Evolutionary conservation across 1,140 invertebrate genomes (phyloP).

Genomic region (Steinernema feltiae): DNA sequence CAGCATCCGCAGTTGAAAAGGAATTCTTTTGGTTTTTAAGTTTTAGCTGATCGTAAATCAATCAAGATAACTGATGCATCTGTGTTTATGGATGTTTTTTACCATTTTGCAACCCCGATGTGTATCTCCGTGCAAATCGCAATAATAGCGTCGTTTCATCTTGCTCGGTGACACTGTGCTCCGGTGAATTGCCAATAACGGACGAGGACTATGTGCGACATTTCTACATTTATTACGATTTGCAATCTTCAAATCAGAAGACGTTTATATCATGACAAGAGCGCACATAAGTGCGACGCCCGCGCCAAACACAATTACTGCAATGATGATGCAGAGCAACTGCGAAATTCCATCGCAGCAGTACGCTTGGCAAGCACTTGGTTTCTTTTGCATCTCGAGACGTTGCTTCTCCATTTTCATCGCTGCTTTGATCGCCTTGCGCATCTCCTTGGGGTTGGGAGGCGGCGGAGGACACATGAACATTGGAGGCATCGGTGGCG

Average conservation of each 20-base stretch:
- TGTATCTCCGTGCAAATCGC: too few species aligned
- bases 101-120: too few species aligned
- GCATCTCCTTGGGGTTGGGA: not conserved
- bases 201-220: too few species aligned
- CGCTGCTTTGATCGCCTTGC: not conserved
- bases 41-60: too few species aligned
- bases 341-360: not conserved
- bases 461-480: conserved; percentile 6
- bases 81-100: too few species aligned
- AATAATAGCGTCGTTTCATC: too few species aligned
- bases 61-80: too few species aligned
- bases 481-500: not conserved
- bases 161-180: too few species aligned
- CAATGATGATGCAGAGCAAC: conserved; percentile 7
- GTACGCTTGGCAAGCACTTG: not conserved
- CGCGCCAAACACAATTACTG: not conserved
- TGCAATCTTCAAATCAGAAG: too few species aligned
- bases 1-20: too few species aligned
- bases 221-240: not conserved
- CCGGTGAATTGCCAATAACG: too few species aligned
- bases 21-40: too few species aligned
- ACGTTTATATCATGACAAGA: not conserved
- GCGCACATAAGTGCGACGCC: not conserved
- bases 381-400: conserved; percentile 8
- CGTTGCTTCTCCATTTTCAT: conserved; percentile 9